A percentile compares a stretch with the other conserved stretches of the same genome.
Conservation (phyloP, 2,113 vertebrate genomes). For the Sylvia atricapilla region DNA sequence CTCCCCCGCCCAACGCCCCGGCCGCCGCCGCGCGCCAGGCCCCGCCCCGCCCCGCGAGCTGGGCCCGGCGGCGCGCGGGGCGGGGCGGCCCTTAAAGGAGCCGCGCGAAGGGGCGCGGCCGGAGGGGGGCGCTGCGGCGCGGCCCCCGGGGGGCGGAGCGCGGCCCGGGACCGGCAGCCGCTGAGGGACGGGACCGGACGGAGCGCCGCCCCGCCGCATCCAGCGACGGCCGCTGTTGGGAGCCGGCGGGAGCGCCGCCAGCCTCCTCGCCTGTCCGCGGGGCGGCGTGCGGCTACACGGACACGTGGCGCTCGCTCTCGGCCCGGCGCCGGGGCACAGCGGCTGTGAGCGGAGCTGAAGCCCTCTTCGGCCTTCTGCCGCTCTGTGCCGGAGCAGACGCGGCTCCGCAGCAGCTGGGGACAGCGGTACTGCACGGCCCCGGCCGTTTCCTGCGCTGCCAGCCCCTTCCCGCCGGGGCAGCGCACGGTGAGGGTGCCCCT, state of each 20-base stretch:
- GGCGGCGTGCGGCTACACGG: not conserved
- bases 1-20: too few species aligned
- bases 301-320: not conserved
- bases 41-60: too few species aligned
- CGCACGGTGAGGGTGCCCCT: fast-evolving
- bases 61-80: too few species aligned
- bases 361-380: not conserved
- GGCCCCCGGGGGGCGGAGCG: not conserved
- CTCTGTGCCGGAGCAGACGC: not conserved
- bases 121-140: not conserved
- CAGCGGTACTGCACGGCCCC: too few species aligned
- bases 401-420: not conserved
- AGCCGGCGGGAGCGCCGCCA: fast-evolving
- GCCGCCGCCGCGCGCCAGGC: too few species aligned
- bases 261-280: not conserved
- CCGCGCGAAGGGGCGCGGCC: not conserved
- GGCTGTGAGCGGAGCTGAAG: not conserved
- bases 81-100: constrained; percentile 33
- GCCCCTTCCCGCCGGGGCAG: too few species aligned
- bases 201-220: fast-evolving
- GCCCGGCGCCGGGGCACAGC: not conserved
- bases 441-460: not conserved
- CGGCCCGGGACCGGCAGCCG: too few species aligned
- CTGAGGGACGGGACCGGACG: not conserved
- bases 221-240: fast-evolving